Evolutionary conservation across 2,113 vertebrate genomes (phyloP).

Genomic region (Pterocles burchelli): DNA sequence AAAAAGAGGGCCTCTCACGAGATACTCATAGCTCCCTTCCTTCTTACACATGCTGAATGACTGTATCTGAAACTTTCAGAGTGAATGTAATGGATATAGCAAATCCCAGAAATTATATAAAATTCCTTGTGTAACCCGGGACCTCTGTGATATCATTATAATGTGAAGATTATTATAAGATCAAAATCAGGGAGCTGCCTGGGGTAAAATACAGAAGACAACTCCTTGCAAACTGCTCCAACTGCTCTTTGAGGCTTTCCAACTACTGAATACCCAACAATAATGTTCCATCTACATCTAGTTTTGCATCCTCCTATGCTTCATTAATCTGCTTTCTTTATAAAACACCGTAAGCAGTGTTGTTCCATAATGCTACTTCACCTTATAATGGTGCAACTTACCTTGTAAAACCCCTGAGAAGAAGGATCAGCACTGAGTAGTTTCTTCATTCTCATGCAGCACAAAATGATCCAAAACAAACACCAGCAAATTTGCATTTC

Average conservation of each 20-base stretch:
- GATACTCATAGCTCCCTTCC: neutral
- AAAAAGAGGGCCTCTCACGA: neutral
- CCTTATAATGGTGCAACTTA: neutral
- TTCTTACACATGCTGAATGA: neutral
- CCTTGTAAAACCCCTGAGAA: neutral
- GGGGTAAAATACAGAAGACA: neutral
- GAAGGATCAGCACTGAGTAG: neutral
- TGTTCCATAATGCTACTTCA: neutral
- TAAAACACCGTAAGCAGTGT: neutral
- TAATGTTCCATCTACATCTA: neutral
- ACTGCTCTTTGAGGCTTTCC: neutral
- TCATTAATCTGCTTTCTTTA: neutral
- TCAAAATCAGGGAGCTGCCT: neutral
- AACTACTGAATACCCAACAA: neutral
- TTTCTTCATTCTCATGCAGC: neutral
- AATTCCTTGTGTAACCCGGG: neutral
- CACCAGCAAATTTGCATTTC: neutral
- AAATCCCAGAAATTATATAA: constrained; percentile 1
- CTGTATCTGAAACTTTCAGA: neutral
- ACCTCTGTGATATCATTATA: neutral
- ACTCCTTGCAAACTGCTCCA: neutral
- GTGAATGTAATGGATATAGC: neutral
- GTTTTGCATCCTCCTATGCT: neutral
- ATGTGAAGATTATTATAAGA: neutral
- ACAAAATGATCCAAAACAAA: neutral